Evolutionary conservation across 2,113 vertebrate species (phyloP).

Genomic region (Odobenus rosmarus): DNA sequence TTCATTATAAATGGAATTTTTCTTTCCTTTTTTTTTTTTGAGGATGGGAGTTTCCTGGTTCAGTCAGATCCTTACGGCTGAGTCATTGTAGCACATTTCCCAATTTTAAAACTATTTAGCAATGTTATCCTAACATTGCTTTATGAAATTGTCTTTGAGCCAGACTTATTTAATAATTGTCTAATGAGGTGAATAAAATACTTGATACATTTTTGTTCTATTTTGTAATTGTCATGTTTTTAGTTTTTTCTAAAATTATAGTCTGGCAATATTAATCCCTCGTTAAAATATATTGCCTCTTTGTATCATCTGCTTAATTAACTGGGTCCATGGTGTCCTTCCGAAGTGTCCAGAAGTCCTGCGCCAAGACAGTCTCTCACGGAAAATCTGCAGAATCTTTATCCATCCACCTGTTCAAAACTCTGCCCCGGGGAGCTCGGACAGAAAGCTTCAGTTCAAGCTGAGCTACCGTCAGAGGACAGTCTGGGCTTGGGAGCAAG

Average conservation of each 20-base stretch:
- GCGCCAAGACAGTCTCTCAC: neutral
- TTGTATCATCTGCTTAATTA: neutral
- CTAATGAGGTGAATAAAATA: neutral
- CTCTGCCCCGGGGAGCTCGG: neutral
- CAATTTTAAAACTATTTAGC: neutral
- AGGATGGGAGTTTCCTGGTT: too few species aligned
- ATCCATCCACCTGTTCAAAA: neutral
- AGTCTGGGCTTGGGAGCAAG: neutral
- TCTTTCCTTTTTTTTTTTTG: neutral
- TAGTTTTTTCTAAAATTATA: neutral
- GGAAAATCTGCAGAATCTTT: neutral
- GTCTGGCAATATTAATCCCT: neutral
- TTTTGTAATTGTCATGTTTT: neutral
- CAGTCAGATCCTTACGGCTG: neutral
- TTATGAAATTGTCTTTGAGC: neutral
- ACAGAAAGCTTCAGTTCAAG: neutral
- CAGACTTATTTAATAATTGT: neutral
- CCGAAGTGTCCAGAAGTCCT: neutral
- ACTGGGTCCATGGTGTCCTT: neutral
- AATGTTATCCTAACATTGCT: neutral
- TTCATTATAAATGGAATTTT: neutral
- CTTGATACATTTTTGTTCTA: neutral
- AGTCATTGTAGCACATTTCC: too few species aligned
- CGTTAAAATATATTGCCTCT: neutral
- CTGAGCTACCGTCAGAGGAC: fast-evolving